Conservation (phyloP, 2,113 vertebrate species). For the Trematomus loennbergii region DNA sequence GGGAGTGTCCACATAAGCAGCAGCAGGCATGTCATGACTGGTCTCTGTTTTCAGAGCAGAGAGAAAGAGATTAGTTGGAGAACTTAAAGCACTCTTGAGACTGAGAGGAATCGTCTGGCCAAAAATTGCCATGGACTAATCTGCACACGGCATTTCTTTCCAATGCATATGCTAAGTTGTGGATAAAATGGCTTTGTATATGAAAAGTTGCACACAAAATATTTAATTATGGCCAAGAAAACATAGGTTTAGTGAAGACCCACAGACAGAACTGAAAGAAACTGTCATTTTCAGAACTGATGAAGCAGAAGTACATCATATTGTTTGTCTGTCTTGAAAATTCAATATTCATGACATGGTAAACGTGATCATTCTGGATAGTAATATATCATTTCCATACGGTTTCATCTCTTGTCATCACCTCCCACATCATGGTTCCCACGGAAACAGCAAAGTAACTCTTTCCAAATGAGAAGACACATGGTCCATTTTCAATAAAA, state of each 20-base stretch:
- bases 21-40: slow-evolving; percentile 17
- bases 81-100: neutral
- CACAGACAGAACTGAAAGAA: slow-evolving; percentile 22
- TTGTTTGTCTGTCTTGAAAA: too few species aligned
- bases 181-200: neutral
- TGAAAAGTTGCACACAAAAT: neutral
- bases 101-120: neutral
- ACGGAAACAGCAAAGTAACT: slow-evolving; percentile 21
- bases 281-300: neutral
- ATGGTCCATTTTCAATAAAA: neutral
- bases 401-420: neutral
- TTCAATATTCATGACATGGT: too few species aligned
- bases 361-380: too few species aligned
- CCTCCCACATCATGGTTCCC: slow-evolving; percentile 27
- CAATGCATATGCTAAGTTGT: too few species aligned
- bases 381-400: too few species aligned
- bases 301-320: neutral
- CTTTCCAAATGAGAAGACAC: slow-evolving; percentile 17
- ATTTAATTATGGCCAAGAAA: neutral
- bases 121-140: neutral
- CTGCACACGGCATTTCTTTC: neutral
- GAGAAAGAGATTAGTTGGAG: neutral
- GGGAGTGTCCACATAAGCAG: slow-evolving; percentile 13
- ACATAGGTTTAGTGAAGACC: neutral
- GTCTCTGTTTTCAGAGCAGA: neutral